Conservation (phyloP, 2,888 invertebrate species). For the Coleophora deauratella region DNA sequence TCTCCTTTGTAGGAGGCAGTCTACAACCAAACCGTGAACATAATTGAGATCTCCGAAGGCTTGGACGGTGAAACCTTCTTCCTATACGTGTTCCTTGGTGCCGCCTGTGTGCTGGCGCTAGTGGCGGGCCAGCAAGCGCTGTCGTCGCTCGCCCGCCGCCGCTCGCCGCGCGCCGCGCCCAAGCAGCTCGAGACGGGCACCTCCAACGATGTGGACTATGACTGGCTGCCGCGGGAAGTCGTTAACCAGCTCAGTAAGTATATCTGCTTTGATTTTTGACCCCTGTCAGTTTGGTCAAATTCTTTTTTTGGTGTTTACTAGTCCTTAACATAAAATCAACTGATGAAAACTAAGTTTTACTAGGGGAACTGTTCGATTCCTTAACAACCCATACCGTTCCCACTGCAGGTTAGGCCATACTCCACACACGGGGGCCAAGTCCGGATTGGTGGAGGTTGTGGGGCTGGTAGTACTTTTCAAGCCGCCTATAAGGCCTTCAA, state of each 20-base stretch:
- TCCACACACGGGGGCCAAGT: no score
- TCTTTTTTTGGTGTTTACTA: no score
- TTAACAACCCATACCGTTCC: no score
- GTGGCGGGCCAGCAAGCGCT: conserved; percentile 93
- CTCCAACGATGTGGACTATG: conserved; percentile 94
- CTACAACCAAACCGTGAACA: conserved; percentile 97
- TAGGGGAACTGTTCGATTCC: no score
- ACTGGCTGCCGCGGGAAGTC: conserved; percentile 97
- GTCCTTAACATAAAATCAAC: no score
- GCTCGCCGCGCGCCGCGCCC: conserved; percentile 69
- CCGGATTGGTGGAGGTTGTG: no score
- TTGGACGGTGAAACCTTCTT: conserved; percentile 99
- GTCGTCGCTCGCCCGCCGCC: conserved; percentile 86
- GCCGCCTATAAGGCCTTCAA: no score
- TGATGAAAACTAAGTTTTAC: no score
- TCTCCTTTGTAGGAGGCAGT: conserved; percentile 83
- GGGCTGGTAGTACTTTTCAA: no score
- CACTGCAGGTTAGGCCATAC: no score
- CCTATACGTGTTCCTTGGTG: conserved; percentile 95
- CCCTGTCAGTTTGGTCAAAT: no score
- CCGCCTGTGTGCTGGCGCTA: conserved; percentile 88
- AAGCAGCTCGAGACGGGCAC: conserved; percentile 93
- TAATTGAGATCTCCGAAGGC: conserved; percentile 96
- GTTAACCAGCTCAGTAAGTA: conserved; percentile 87
- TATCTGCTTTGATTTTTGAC: conserved; percentile 1